Evolutionary conservation across 2,888 invertebrate species (phyloP), one percentile per base, ranked within the genome.

Genomic region (Automeris io): DNA sequence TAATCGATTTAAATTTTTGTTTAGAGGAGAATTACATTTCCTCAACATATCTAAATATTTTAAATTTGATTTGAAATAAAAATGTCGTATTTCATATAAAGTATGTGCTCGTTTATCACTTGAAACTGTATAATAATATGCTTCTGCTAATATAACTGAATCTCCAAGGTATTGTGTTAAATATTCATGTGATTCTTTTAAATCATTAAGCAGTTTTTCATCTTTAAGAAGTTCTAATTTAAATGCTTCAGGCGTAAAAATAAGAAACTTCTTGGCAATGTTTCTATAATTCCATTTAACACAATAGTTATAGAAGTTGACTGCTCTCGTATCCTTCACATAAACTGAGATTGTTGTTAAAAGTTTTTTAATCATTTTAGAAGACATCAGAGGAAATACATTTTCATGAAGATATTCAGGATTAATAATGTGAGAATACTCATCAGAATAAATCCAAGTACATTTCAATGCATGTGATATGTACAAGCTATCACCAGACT

Each of bases 291-390:
- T 62, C 3, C 35, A 38, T 18, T 51, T 48, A 12, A 46, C 42
- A 35, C 73, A 77, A 42, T 72, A 78, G 7, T 58, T 51, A 37
- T 60, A 70, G 45, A 78, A 81, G 5, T 37, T 35, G 7, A 42
- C 41, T 7, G 60, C 51, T 37, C 73, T 60, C 46, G 61, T 54
- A 45, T 61, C 54, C 41, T 43, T 61, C 1, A 78, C 18, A 33
- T 68, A 24, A 2, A 41, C 41, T 2, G 70, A 59, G 41, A 72
- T 54, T 2, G 50, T 45, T n/a, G 53, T 48, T 5, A 81, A 44
- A 16, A 71, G 43, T 38, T 75, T 77, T 19, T 57, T 66, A 40
- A 62, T 74, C 70, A 76, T 74, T 59, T 71, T 74, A 2, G 45
- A 37, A 2, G 80, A 76, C 74, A 79, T n/a, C n/a, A n/a, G n/a